Conservation (phyloP, 2,797 vertebrate genomes). For the Pterois miles region DNA sequence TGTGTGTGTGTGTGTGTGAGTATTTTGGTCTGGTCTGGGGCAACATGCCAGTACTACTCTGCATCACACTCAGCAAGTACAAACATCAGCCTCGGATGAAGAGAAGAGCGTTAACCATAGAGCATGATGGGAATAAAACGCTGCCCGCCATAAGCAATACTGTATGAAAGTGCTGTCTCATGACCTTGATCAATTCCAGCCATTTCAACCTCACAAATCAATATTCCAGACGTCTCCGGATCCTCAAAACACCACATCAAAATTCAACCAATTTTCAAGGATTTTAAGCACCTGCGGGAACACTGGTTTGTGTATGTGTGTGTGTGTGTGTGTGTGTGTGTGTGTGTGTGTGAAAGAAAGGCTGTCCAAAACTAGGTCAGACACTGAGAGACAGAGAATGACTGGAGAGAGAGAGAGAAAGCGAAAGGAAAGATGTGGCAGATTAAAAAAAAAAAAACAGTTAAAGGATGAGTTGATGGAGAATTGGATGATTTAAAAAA, state of each 20-base stretch:
- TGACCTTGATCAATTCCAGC: conserved; percentile 59
- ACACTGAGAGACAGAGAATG: conserved; percentile 56
- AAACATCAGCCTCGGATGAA: conserved; percentile 51
- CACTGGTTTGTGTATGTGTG: background rate
- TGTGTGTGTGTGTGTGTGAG: conserved; percentile 18
- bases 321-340: background rate
- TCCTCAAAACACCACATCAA: conserved; percentile 44
- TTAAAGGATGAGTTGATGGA: conserved; percentile 37
- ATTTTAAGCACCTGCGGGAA: conserved; percentile 65
- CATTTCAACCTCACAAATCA: conserved; percentile 41
- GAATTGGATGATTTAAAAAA: conserved; percentile 12
- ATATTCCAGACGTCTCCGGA: conserved; percentile 39
- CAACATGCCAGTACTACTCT: conserved; percentile 68
- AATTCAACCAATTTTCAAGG: conserved; percentile 56
- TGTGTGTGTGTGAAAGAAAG: conserved; percentile 25
- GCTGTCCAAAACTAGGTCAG: conserved; percentile 74
- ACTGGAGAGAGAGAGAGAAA: conserved; percentile 29
- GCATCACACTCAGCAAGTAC: conserved; percentile 62
- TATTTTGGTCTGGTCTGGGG: conserved; percentile 65
- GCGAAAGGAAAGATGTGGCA: conserved; percentile 20
- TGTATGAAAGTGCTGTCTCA: conserved; percentile 47
- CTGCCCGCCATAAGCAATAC: conserved; percentile 17
- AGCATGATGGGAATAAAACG: conserved; percentile 39
- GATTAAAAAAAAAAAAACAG: conserved; percentile 16
- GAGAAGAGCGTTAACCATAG: conserved; percentile 8